Evolutionary conservation across 2,888 invertebrate species (phyloP).

Genomic region (Trilocha varians): DNA sequence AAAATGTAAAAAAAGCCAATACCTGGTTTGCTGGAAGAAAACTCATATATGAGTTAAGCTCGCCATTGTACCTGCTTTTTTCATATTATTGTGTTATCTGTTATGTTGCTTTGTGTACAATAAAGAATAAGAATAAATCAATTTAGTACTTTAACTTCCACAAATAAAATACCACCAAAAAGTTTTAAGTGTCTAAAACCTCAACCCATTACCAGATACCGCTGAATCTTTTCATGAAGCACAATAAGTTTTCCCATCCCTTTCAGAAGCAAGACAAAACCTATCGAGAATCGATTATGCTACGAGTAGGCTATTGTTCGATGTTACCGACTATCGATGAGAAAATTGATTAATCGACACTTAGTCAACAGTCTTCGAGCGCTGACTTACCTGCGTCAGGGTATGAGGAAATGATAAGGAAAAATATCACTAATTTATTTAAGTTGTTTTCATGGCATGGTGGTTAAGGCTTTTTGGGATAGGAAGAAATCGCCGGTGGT

Average conservation of each 20-base stretch:
- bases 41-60: too few relatives aligned
- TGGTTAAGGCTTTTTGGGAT: too few relatives aligned
- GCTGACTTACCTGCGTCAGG: not conserved
- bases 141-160: too few relatives aligned
- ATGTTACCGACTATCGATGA: conserved; percentile 12
- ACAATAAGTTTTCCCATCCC: conserved; percentile 2
- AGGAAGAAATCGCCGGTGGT: too few relatives aligned
- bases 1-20: too few relatives aligned
- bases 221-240: conserved; percentile 2
- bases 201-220: not conserved
- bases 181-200: not conserved
- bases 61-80: too few relatives aligned
- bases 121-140: too few relatives aligned
- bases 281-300: conserved; percentile 6
- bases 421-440: too few relatives aligned
- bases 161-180: not conserved
- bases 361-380: conserved; percentile 22
- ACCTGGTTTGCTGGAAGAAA: too few relatives aligned
- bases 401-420: not conserved
- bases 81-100: too few relatives aligned
- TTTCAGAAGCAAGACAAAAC: conserved; percentile 6
- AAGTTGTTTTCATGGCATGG: too few relatives aligned
- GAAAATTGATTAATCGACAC: conserved; percentile 57
- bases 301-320: conserved; percentile 11
- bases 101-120: too few relatives aligned